Evolutionary conservation across 2,888 invertebrate genomes (phyloP).

Genomic region (Oxycera nigricornis): DNA sequence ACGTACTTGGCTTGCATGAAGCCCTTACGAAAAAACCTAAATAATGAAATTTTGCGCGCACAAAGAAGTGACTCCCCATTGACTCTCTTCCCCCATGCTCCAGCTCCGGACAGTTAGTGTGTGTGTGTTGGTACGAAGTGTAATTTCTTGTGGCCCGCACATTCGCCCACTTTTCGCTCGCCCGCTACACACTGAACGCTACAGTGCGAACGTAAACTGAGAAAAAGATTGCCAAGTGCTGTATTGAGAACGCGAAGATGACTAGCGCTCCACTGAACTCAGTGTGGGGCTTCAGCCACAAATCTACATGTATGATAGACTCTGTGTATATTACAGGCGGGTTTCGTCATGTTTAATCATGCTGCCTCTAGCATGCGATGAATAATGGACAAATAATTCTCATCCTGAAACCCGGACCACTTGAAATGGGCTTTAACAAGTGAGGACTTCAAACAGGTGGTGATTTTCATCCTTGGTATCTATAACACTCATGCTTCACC

Average conservation of each 20-base stretch:
- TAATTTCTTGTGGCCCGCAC: background rate
- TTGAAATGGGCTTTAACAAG: too few relatives aligned
- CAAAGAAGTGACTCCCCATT: conserved; percentile 36
- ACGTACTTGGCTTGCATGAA: background rate
- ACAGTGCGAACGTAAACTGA: background rate
- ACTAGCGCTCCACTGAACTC: background rate
- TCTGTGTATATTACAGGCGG: conserved; percentile 14
- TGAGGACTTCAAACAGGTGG: background rate
- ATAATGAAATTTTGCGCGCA: conserved; percentile 36
- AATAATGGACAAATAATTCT: conserved; percentile 22
- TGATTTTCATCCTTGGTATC: background rate
- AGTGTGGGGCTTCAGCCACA: conserved; percentile 5
- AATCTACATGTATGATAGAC: background rate
- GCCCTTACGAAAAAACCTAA: background rate
- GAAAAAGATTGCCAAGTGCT: background rate
- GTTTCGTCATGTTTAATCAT: conserved; percentile 42
- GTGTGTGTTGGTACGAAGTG: background rate
- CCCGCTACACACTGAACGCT: background rate
- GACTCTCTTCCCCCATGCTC: conserved; percentile 7
- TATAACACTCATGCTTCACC: background rate
- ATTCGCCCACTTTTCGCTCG: background rate
- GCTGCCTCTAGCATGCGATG: conserved; percentile 26
- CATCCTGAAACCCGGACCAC: too few relatives aligned
- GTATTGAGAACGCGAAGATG: background rate
- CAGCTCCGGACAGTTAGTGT: background rate